phyloP scores from a whole-genome alignment of 2,113 vertebrate genomes.

The Pandion haliaetus region DNA sequence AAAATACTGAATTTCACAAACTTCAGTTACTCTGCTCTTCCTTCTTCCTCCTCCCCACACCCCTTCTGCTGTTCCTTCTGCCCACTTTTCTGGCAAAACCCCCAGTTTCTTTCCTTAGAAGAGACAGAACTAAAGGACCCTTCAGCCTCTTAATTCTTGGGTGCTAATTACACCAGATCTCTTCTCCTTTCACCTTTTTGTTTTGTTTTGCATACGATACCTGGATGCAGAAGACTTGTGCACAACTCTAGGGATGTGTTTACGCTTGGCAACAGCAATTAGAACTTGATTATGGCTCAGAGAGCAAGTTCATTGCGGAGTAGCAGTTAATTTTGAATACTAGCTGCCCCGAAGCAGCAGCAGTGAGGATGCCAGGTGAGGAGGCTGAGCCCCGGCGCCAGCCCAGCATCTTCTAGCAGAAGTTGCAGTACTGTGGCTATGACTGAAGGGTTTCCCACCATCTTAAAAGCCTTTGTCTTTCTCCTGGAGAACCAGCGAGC shows the following conservation, averaged over 20 bases:
- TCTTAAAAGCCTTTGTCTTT: background rate
- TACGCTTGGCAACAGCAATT: background rate
- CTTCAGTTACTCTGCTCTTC: background rate
- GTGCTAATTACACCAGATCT: background rate
- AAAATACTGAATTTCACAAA: background rate
- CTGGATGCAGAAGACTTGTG: background rate
- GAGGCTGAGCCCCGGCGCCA: rapidly evolving
- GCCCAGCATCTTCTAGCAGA: background rate
- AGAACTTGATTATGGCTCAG: background rate
- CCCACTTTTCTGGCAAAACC: background rate
- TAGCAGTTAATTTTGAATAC: background rate
- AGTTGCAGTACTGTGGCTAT: rapidly evolving
- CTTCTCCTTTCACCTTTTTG: background rate
- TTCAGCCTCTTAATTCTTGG: background rate
- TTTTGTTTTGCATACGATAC: rapidly evolving
- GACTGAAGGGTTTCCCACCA: background rate
- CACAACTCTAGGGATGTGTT: background rate
- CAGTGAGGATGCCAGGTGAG: background rate
- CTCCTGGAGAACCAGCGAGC: background rate
- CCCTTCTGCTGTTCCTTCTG: background rate
- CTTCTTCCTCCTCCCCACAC: background rate
- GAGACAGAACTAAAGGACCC: background rate
- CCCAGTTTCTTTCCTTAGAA: background rate
- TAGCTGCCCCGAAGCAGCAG: background rate
- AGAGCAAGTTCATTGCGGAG: background rate